phyloP scores from a whole-genome alignment of 2,888 invertebrate species.

The Ypsolopha scabrella region DNA sequence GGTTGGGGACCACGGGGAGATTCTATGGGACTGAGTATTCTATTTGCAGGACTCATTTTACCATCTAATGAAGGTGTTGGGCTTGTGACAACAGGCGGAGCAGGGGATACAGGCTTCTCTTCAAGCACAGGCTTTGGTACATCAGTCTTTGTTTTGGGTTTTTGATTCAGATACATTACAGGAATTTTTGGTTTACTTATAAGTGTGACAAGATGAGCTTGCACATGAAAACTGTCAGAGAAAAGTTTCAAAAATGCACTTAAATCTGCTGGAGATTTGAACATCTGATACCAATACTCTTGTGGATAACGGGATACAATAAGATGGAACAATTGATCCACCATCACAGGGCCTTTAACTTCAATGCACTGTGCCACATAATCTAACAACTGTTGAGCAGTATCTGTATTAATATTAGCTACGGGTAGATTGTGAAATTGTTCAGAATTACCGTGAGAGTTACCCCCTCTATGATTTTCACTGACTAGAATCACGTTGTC shows the following conservation, averaged over 20 bases:
- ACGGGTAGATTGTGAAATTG: slow-evolving; percentile 78
- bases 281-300: slow-evolving; percentile 86
- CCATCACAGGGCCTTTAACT: slow-evolving; percentile 83
- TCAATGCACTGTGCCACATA: slow-evolving; percentile 87
- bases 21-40: slow-evolving; percentile 65
- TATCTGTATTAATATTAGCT: slow-evolving; percentile 84
- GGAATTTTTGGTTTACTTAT: slow-evolving; percentile 81
- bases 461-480: slow-evolving; percentile 75
- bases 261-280: slow-evolving; percentile 91
- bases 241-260: slow-evolving; percentile 93
- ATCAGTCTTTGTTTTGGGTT: slow-evolving; percentile 62
- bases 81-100: slow-evolving; percentile 44
- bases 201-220: slow-evolving; percentile 90
- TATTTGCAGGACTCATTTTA: slow-evolving; percentile 49
- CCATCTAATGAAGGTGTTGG: slow-evolving; percentile 62
- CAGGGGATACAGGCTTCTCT: slow-evolving; percentile 44
- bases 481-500: slow-evolving; percentile 85
- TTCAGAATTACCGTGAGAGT: slow-evolving; percentile 74
- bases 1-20: slow-evolving; percentile 60
- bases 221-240: slow-evolving; percentile 94
- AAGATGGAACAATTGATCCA: slow-evolving; percentile 88
- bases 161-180: slow-evolving; percentile 66
- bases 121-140: slow-evolving; percentile 59
- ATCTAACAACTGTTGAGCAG: slow-evolving; percentile 84
- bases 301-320: slow-evolving; percentile 82